A percentile compares a stretch with the other conserved stretches of the same genome.
Evolutionary conservation across 2,113 vertebrate species (phyloP).

Genomic region (Acrocephalus kingi): DNA sequence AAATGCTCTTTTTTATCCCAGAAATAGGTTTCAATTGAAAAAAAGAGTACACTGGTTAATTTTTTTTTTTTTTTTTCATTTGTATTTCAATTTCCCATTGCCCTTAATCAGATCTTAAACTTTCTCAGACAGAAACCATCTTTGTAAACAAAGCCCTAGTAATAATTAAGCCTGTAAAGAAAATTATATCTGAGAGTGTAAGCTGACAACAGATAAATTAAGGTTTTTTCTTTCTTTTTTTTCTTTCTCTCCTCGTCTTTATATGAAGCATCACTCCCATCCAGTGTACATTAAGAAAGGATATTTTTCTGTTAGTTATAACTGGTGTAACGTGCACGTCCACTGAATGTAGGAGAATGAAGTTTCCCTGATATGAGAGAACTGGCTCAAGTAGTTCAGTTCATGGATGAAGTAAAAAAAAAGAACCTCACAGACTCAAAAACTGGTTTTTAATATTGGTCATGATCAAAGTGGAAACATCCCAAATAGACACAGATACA

Average conservation of each 20-base stretch:
- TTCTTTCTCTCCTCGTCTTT: neutral
- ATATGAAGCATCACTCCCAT: neutral
- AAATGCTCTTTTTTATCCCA: neutral
- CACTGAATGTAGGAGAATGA: neutral
- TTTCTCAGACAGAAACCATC: neutral
- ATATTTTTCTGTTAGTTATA: neutral
- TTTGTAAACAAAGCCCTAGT: neutral
- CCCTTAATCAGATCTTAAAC: neutral
- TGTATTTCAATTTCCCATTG: neutral
- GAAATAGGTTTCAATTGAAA: neutral
- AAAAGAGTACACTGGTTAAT: neutral
- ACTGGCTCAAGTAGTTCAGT: neutral
- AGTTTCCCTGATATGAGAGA: neutral
- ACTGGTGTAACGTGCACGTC: rapidly evolving
- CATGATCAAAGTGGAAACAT: neutral
- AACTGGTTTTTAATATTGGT: neutral
- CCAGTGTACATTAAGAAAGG: neutral
- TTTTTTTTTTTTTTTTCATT: neutral
- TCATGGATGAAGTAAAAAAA: neutral
- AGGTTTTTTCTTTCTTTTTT: neutral
- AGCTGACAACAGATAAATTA: neutral
- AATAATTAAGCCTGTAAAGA: neutral
- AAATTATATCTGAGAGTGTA: neutral
- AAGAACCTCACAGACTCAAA: neutral
- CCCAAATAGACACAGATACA: neutral